A percentile compares a stretch with the other conserved stretches of the same genome.
Conservation (phyloP, 2,888 invertebrate genomes). For the Meghimatium bilineatum region DNA sequence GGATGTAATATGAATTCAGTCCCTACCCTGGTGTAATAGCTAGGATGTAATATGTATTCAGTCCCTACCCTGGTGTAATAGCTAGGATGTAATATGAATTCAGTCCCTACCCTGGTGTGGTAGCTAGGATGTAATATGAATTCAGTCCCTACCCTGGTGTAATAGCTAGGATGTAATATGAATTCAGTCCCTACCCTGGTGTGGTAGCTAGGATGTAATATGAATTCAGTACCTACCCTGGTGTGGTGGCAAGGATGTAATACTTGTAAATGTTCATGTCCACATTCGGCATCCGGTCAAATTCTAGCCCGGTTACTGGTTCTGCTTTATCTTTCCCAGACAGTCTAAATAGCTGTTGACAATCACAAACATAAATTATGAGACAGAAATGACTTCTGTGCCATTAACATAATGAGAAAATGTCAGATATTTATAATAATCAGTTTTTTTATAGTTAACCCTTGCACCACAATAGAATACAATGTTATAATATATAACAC, state of each 20-base stretch:
- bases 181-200: not conserved
- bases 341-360: slow-evolving; percentile 88
- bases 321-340: slow-evolving; percentile 85
- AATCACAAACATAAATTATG: not conserved
- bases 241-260: slow-evolving; percentile 89
- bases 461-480: not conserved
- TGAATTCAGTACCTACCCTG: slow-evolving; percentile 75
- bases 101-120: too few relatives aligned
- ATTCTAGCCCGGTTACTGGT: slow-evolving; percentile 91
- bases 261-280: slow-evolving; percentile 81
- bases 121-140: too few relatives aligned
- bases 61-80: too few relatives aligned
- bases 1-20: too few relatives aligned
- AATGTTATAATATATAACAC: not conserved
- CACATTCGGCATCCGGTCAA: slow-evolving; percentile 84
- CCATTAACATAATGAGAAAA: not conserved
- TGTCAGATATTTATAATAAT: not conserved
- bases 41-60: too few relatives aligned
- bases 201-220: not conserved
- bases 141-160: too few relatives aligned
- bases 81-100: too few relatives aligned
- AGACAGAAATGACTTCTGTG: not conserved
- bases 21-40: too few relatives aligned
- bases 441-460: not conserved
- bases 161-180: too few relatives aligned